Conservation (phyloP, 2,888 invertebrate genomes). For the Leptinotarsa tumamoca region DNA sequence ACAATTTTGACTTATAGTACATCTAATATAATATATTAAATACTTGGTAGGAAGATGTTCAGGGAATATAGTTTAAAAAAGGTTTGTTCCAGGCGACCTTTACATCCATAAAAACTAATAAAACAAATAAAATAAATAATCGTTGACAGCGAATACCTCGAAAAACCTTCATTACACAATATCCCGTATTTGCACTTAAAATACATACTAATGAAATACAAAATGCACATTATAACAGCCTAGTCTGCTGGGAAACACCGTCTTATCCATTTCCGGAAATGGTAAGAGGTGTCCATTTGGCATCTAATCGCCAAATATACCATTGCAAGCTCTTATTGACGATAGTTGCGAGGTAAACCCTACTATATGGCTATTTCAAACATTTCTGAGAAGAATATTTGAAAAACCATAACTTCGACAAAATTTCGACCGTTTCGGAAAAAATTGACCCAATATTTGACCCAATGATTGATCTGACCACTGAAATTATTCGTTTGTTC, state of each 20-base stretch:
- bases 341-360: conserved; percentile 63
- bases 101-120: conserved; percentile 35
- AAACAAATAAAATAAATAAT: conserved; percentile 48
- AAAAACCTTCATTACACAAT: conserved; percentile 44
- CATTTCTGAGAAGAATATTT: conserved; percentile 47
- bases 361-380: conserved; percentile 55
- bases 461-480: not conserved
- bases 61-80: conserved; percentile 48
- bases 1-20: conserved; percentile 56
- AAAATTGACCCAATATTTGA: not conserved
- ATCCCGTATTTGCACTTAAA: conserved; percentile 58
- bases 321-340: conserved; percentile 52
- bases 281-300: conserved; percentile 62
- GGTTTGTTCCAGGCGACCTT: conserved; percentile 28
- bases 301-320: conserved; percentile 59
- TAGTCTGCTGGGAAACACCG: conserved; percentile 58
- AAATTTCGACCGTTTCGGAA: conserved; percentile 34
- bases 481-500: not conserved
- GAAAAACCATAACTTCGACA: conserved; percentile 48
- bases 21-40: conserved; percentile 61
- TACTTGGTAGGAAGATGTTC: conserved; percentile 68
- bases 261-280: conserved; percentile 64
- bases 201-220: conserved; percentile 52
- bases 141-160: conserved; percentile 41
- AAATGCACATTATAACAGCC: conserved; percentile 65